Evolutionary conservation across 2,797 vertebrate genomes (phyloP), one percentile per base, ranked within the genome.

Genomic region (Crypturellus tataupa): DNA sequence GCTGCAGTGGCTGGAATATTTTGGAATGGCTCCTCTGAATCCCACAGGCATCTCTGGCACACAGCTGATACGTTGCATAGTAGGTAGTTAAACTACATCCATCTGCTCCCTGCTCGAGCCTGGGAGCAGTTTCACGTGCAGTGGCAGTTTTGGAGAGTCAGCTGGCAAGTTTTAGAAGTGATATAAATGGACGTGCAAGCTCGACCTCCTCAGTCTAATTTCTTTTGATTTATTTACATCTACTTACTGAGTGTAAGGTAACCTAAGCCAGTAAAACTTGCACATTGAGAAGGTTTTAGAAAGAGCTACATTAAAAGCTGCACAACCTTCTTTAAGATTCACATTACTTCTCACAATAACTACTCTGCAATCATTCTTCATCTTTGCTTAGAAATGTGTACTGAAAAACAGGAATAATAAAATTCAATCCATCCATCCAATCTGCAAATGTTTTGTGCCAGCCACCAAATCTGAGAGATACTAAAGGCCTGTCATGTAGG

Each of bases 301-400:
- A 85, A 79, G 67, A 0, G 1, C 51, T 77, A 13, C 20, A 11
- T 40, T 60, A 64, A 81, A 92, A 79, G 60, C 47, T 60, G 59
- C 37, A 51, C 56, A 14, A 21, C 20, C 42, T 77, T 55, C 56
- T 56, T 81, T 87, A 70, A 0, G 0, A 19, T 37, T 58, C 9
- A 25, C 5, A 10, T 29, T 35, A 31, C 35, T 7, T 20, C 13
- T 12, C 33, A 23, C 31, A 25, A 39, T 10, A 69, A 88, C 89
- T 16, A 67, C 5, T 0, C 1, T 2, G 10, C 0, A 0, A 44
- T 46, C 2, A 0, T 49, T 42, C 29, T 87, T 84, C 64, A 76
- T 67, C 71, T 51, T 79, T 39, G 10, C 60, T 90, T 89, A 76
- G 51, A 10, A 90, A 90, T 75, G 55, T 5, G 5, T 42, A 15